A percentile compares a stretch with the other conserved stretches of the same genome.
Evolutionary conservation across 1,140 invertebrate genomes (phyloP).

Genomic region (Drosophila busckii): DNA sequence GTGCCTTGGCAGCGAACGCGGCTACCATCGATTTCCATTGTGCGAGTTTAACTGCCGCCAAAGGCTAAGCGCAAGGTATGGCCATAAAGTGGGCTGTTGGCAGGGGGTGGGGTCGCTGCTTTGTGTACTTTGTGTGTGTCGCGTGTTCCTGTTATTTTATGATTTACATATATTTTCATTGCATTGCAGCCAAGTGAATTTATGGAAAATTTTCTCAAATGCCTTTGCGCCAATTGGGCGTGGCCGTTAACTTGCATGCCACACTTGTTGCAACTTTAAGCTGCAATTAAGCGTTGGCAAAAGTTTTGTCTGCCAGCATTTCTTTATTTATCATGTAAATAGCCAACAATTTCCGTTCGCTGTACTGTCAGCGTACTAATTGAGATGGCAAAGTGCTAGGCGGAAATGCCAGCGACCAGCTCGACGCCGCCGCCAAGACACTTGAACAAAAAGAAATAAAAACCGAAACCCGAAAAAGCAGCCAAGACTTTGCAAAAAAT

Average conservation of each 20-base stretch:
- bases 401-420: conserved; percentile 43
- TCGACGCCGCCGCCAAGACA: neutral
- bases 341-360: conserved; percentile 63
- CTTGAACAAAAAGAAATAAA: conserved; percentile 4
- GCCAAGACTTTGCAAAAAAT: conserved; percentile 2
- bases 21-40: conserved; percentile 67
- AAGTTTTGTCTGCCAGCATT: neutral
- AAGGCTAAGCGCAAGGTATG: conserved; percentile 11
- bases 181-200: conserved; percentile 59
- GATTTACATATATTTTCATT: conserved; percentile 31
- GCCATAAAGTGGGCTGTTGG: too few relatives aligned
- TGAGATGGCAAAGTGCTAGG: conserved; percentile 52
- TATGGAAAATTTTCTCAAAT: conserved; percentile 59
- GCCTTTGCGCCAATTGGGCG: conserved; percentile 19
- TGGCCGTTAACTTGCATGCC: conserved; percentile 1
- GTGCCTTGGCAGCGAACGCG: conserved; percentile 16
- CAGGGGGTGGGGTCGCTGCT: neutral
- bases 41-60: conserved; percentile 7
- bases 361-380: conserved; percentile 64
- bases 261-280: conserved; percentile 52
- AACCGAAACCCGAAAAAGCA: neutral
- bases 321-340: conserved; percentile 45
- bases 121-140: conserved; percentile 33
- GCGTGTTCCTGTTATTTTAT: conserved; percentile 34
- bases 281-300: conserved; percentile 30